Evolutionary conservation across 1,140 invertebrate species (phyloP).

Genomic region (Steinernema feltiae): DNA sequence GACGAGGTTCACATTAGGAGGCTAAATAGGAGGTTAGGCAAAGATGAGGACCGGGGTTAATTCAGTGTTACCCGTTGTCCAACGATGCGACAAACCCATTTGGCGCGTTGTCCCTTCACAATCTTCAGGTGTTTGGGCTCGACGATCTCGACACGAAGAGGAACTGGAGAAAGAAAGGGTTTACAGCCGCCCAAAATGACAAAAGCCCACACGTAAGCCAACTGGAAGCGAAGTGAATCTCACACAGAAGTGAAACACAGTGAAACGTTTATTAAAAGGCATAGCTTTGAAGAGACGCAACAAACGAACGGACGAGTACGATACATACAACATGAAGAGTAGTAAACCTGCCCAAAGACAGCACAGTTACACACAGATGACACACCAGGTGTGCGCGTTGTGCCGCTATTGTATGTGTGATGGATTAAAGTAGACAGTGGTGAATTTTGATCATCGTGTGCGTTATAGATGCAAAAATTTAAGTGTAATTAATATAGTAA

Average conservation of each 20-base stretch:
- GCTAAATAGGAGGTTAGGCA: constrained; percentile 38
- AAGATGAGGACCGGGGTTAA: background rate
- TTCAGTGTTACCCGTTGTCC: constrained; percentile 17
- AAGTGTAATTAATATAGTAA: background rate
- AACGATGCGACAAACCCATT: constrained; percentile 45
- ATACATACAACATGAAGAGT: constrained; percentile 6
- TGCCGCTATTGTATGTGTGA: background rate
- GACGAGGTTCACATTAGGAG: constrained; percentile 42
- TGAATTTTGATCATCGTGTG: background rate
- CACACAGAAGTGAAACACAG: background rate
- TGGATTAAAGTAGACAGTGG: too few species aligned
- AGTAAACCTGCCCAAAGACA: background rate
- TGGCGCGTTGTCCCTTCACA: constrained; percentile 45
- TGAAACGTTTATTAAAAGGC: constrained; percentile 8
- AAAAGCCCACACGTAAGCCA: background rate
- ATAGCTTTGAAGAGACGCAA: background rate
- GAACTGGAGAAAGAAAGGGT: constrained; percentile 31
- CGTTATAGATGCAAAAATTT: background rate
- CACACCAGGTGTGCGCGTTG: background rate
- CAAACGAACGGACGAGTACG: background rate
- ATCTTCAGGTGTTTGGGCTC: constrained; percentile 49
- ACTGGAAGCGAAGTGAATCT: background rate
- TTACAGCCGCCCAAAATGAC: constrained; percentile 1
- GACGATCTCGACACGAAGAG: constrained; percentile 46
- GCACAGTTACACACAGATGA: background rate